A percentile compares a stretch with the other conserved stretches of the same genome.
phyloP scores from a whole-genome alignment of 2,113 vertebrate species.

The Cyprinus carpio region DNA sequence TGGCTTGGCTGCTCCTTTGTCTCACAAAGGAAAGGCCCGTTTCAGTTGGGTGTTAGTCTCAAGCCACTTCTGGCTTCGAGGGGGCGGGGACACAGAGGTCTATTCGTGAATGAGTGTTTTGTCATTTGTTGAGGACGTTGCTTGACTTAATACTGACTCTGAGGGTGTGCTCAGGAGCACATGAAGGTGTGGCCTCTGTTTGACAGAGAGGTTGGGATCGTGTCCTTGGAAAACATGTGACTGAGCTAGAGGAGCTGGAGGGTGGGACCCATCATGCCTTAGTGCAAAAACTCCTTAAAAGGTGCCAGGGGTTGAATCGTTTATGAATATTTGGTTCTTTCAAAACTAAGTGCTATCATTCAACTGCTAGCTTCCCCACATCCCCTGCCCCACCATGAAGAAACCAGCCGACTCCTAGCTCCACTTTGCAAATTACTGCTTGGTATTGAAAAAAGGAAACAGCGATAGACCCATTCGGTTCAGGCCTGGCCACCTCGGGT shows the following conservation, averaged over 20 bases:
- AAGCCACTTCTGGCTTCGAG: constrained; percentile 36
- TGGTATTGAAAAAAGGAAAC: constrained; percentile 6
- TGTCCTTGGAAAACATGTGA: constrained; percentile 18
- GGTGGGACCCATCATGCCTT: constrained; percentile 20
- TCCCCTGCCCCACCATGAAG: constrained; percentile 37
- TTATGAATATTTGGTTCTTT: constrained; percentile 29
- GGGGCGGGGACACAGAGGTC: constrained; percentile 4
- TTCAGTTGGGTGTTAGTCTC: constrained; percentile 62
- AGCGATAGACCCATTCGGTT: constrained; percentile 60
- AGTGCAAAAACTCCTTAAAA: constrained; percentile 49
- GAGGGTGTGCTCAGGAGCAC: constrained; percentile 33
- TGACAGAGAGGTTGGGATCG: constrained; percentile 18
- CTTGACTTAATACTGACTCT: constrained; percentile 53
- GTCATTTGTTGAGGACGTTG: not conserved
- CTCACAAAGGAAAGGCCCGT: constrained; percentile 67
- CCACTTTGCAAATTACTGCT: constrained; percentile 28
- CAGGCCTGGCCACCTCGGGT: constrained; percentile 58
- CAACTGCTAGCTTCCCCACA: not conserved
- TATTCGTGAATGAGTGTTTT: not conserved
- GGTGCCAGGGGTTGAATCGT: constrained; percentile 18
- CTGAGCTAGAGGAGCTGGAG: constrained; percentile 15
- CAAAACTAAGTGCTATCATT: constrained; percentile 34
- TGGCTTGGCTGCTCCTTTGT: constrained; percentile 66
- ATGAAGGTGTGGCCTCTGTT: constrained; percentile 46
- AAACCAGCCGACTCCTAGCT: constrained; percentile 41